Evolutionary conservation across 2,797 vertebrate species (phyloP), one percentile per base, ranked within the genome.

Genomic region (Cossypha dichroa): DNA sequence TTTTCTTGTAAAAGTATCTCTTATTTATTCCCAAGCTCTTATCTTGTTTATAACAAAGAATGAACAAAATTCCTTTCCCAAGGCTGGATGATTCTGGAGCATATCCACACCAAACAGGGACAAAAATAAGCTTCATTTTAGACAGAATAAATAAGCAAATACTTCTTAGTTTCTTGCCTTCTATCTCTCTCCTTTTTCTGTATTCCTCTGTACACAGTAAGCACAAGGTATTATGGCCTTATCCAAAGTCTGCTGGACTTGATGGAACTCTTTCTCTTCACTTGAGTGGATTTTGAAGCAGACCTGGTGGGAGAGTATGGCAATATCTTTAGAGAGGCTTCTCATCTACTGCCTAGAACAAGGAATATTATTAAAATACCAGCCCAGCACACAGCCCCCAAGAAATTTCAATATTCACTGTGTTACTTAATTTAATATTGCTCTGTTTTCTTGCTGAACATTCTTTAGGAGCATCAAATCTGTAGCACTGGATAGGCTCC

Each of bases 1-100:
- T 66, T 76, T 10, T 46, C 6, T 6, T 10, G 63, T 31, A 56
- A 38, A 96, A 94, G 55, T 84, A 55, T 91, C 88, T 90, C 69
- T 63, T 81, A 96, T 94, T 96, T 94, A 85, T 96, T 97, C 82
- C 59, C 85, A 93, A 96, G 85, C 96, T 94, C 78, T 95, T 95
- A 95, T 96, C 79, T 96, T 93, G 96, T 85, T 97, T 91, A 83
- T 95, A 97, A 94, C 38, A 94, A 94, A 92, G 89, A 77, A 92
- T 89, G 68, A 85, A 43, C 45, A 90, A 82, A 97, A 96, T 97
- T 97, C 92, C 56, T 66, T 92, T 97, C 80, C 95, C 96, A 94
- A 97, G 85, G 73, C 90, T 90, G 70, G 60, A 88, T 6, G 73
- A 43, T 75, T n/a, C 73, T 95, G 91, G 73, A 94, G 73, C 85